Conservation (phyloP, 2,113 vertebrate genomes). For the Lophotis ruficrista region DNA sequence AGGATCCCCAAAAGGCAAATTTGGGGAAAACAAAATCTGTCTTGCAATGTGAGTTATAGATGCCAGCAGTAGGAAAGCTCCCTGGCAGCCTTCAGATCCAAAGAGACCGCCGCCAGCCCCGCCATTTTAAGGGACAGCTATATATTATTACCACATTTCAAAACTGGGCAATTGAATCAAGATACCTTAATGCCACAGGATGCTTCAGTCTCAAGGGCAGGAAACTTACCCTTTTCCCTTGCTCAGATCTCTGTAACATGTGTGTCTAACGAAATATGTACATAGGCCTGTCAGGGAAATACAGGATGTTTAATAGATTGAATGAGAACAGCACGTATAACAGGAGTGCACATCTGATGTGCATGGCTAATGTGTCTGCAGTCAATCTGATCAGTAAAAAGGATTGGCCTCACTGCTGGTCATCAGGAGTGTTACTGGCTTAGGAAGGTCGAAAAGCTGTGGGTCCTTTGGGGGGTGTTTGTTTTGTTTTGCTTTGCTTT, state of each 20-base stretch:
- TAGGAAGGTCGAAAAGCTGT: neutral
- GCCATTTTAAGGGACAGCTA: neutral
- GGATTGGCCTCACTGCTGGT: neutral
- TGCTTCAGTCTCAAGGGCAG: accelerated
- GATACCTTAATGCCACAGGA: neutral
- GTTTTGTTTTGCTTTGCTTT: neutral
- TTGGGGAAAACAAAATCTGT: neutral
- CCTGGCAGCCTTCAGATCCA: neutral
- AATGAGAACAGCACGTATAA: neutral
- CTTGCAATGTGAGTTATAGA: neutral
- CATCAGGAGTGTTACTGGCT: neutral
- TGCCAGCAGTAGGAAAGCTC: neutral
- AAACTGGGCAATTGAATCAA: neutral
- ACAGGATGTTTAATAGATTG: neutral
- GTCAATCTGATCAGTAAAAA: neutral
- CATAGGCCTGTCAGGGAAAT: neutral
- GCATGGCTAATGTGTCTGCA: neutral
- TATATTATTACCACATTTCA: neutral
- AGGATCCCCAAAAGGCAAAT: neutral
- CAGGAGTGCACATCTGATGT: neutral
- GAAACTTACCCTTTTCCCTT: neutral
- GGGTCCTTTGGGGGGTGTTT: neutral
- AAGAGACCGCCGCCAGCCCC: neutral
- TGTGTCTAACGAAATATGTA: neutral
- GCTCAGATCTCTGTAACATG: neutral